These are phyloP conservation scores for Xestia xanthographa DNA, from an alignment of 2,888 invertebrate genomes.

Conservation along the genomic window DNA sequence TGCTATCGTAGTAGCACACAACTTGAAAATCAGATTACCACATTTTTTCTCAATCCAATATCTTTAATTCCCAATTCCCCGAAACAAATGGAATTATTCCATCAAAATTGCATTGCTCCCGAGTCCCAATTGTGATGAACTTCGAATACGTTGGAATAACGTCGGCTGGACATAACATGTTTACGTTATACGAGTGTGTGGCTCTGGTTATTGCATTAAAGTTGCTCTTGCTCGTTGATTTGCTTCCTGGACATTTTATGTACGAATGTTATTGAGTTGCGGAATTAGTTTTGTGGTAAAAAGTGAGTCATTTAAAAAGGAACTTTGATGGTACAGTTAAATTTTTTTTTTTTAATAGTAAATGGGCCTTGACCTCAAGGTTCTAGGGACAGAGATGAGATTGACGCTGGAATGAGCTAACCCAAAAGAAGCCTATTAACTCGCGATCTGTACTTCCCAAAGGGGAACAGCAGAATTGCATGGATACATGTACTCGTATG, in stretches of 20 bases:
- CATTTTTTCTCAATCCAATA: conserved; percentile 27
- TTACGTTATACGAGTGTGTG: conserved; percentile 54
- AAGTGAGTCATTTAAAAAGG: not conserved
- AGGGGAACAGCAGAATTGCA: not conserved
- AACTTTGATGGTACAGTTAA: too few relatives aligned
- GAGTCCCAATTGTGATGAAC: conserved; percentile 51
- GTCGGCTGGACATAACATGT: conserved; percentile 60
- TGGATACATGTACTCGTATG: not conserved
- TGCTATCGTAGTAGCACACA: not conserved
- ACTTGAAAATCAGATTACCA: not conserved
- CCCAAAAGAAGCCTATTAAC: too few relatives aligned
- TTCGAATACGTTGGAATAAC: conserved; percentile 58
- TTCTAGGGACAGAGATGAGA: too few relatives aligned
- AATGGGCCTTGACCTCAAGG: too few relatives aligned
- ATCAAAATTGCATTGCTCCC: conserved; percentile 50
- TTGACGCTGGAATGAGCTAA: too few relatives aligned
- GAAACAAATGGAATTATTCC: conserved; percentile 45
- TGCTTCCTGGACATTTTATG: conserved; percentile 28
- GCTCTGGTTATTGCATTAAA: conserved; percentile 53
- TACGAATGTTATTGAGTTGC: conserved; percentile 8
- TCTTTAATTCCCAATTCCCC: conserved; percentile 39
- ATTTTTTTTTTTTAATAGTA: too few relatives aligned
- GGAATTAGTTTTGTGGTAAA: conserved; percentile 1
- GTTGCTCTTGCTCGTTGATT: conserved; percentile 52
- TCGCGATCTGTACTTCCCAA: not conserved